Evolutionary conservation across 2,888 invertebrate species (phyloP).

Genomic region (Amblyjoppa fuscipennis): DNA sequence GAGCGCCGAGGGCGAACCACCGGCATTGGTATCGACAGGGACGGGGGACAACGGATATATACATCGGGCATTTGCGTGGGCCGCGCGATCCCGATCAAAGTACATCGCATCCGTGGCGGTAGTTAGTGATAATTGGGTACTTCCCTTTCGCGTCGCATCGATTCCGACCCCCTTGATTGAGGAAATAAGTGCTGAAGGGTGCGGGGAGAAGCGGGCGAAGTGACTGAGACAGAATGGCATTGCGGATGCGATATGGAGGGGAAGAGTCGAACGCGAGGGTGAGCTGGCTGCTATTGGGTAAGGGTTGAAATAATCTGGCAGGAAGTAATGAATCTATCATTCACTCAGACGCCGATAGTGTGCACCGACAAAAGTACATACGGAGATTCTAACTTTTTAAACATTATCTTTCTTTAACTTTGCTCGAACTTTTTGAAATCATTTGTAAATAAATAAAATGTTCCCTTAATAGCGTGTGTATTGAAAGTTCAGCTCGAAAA

Average conservation of each 20-base stretch:
- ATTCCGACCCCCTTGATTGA: conserved; percentile 80
- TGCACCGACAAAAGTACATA: background rate
- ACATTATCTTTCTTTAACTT: no score
- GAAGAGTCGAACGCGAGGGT: conserved; percentile 1
- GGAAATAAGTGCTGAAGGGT: conserved; percentile 79
- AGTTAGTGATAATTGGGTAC: conserved; percentile 83
- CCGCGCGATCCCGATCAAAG: conserved; percentile 64
- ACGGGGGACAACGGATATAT: conserved; percentile 33
- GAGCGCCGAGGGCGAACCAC: conserved; percentile 41
- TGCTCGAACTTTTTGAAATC: no score
- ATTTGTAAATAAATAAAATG: no score
- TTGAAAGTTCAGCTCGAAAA: no score
- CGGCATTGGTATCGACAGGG: background rate
- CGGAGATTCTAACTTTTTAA: background rate
- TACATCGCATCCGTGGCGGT: conserved; percentile 79
- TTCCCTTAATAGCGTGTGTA: no score
- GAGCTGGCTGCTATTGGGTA: conserved; percentile 71
- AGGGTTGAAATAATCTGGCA: conserved; percentile 78
- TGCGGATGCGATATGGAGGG: background rate
- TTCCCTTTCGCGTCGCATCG: conserved; percentile 82
- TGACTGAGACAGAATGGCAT: conserved; percentile 39
- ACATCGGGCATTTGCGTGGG: conserved; percentile 37
- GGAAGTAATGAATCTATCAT: conserved; percentile 69
- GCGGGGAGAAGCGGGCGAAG: conserved; percentile 22
- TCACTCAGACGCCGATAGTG: conserved; percentile 41